Conservation (phyloP, 2,888 invertebrate species). For the Eupithecia pulchellata region DNA sequence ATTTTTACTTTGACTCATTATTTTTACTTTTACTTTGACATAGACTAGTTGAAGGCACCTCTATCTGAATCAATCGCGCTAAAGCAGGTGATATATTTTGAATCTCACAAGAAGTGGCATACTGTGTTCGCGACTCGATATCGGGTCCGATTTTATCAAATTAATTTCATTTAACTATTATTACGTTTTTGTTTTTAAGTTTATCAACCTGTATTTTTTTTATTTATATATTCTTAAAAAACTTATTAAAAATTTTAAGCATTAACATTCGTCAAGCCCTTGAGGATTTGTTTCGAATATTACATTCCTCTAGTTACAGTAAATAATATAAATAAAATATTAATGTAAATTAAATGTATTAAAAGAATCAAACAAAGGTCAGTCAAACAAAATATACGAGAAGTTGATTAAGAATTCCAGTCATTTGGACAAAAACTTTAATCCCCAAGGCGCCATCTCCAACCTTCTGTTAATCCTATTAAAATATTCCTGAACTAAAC, state of each 20-base stretch:
- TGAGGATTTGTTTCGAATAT: too few species aligned
- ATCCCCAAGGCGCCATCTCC: constrained; percentile 65
- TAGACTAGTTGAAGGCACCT: too few species aligned
- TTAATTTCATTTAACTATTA: too few species aligned
- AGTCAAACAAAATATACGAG: not conserved
- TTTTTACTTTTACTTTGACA: too few species aligned
- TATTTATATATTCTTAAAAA: too few species aligned
- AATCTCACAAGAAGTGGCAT: not conserved
- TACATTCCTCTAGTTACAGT: too few species aligned
- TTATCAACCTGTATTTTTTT: too few species aligned
- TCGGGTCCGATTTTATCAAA: not conserved
- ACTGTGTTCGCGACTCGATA: not conserved
- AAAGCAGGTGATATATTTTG: not conserved
- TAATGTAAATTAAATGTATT: not conserved
- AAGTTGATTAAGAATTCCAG: constrained; percentile 12
- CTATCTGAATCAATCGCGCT: not conserved
- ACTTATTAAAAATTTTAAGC: too few species aligned
- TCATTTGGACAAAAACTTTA: constrained; percentile 41
- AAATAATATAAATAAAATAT: too few species aligned
- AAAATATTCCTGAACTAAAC: constrained; percentile 39
- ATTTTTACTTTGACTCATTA: too few species aligned
- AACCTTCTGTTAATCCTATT: constrained; percentile 59
- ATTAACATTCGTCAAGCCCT: too few species aligned
- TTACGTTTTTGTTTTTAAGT: too few species aligned
- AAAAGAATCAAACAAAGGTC: not conserved